Base-by-base conservation (phyloP, 64 coral and sea anemone species). In the Anthopleura sola region DNA sequence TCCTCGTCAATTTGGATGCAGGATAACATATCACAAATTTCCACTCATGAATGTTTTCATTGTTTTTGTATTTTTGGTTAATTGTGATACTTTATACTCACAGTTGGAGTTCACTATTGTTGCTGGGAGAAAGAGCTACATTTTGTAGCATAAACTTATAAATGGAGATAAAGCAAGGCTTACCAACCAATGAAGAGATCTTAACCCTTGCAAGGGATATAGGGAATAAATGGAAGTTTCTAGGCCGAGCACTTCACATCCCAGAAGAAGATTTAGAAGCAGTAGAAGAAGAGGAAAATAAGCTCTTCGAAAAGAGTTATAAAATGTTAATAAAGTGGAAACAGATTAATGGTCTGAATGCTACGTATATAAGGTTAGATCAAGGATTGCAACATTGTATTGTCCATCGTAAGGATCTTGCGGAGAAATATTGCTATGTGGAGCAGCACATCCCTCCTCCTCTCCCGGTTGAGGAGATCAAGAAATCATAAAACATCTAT, bases 181-280 rank as follows among this genome's bases (percentile, higher is more conserved):
- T 0, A 26, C 80, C 80, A n/a, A 51, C 80, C 6, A 12, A 28
- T 3, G 49, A 19, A 21, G 80, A 83, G 13, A 3, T 83, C 1
- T 29, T 51, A 83, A 29, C 24, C 19, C 80, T 83, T 83, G 36
- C 80, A 11, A 20, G 24, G 37, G 80, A 83, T 13, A 83, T 83
- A 26, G n/a, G 51, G 5, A 54, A 49, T 13, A 51, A 48, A 24
- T 83, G 80, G 80, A 49, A 55, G 21, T 11, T 1, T 51, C 6
- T 83, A 6, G 80, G 80, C 8, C 80, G 80, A 21, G 44, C n/a
- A 14, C 44, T 83, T 29, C 16, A 83, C 18, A 24, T 83, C 3
- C 4, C 44, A n/a, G 80, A 83, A 24, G 19, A 46, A 51, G n/a
- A 83, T 24, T 55, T 83, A 28, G 44, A 31, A 13, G 51, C n/a